Conservation (phyloP, 2,888 invertebrate genomes). For the Phlogophora meticulosa region DNA sequence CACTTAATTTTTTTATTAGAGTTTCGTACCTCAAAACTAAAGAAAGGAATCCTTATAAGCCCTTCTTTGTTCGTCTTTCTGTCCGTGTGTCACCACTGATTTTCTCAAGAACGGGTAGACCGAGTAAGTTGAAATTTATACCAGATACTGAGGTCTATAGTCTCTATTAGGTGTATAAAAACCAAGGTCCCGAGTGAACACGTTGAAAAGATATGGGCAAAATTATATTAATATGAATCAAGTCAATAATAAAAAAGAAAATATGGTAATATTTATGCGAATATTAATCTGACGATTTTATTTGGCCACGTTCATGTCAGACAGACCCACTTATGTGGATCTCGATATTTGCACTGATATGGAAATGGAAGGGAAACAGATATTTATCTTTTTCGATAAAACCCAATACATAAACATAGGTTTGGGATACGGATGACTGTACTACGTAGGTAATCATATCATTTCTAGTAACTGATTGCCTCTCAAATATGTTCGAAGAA, state of each 20-base stretch:
- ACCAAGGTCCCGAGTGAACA: too few species aligned
- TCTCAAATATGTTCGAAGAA: background rate
- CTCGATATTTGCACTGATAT: background rate
- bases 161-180: too few species aligned
- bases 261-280: background rate
- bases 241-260: slow-evolving; percentile 7
- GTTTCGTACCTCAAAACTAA: too few species aligned
- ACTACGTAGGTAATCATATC: slow-evolving; percentile 1
- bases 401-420: background rate
- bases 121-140: too few species aligned
- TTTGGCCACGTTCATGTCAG: background rate
- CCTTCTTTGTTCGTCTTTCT: too few species aligned
- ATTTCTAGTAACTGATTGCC: background rate
- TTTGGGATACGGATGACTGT: background rate
- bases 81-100: too few species aligned
- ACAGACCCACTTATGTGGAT: background rate
- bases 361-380: background rate
- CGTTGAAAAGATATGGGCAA: too few species aligned
- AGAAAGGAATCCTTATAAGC: too few species aligned
- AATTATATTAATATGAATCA: too few species aligned
- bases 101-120: too few species aligned
- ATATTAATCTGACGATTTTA: slow-evolving; percentile 1
- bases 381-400: slow-evolving; percentile 2
- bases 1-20: too few species aligned
- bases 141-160: too few species aligned